A percentile compares a stretch with the other conserved stretches of the same genome.
Conservation (phyloP, 2,113 vertebrate genomes). For the Leucopsar rothschildi region DNA sequence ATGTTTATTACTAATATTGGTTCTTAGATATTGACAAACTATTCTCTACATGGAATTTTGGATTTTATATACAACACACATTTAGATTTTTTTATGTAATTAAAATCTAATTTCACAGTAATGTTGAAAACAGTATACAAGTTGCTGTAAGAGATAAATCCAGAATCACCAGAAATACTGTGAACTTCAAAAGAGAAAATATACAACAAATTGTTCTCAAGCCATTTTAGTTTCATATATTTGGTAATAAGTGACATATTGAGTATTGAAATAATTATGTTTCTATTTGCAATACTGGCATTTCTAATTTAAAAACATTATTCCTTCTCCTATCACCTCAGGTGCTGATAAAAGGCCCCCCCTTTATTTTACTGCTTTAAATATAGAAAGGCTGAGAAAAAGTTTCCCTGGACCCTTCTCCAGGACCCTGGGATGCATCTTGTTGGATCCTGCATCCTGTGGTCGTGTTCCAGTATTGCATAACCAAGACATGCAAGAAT, state of each 20-base stretch:
- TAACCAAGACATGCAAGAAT: rapidly evolving
- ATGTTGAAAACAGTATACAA: not conserved
- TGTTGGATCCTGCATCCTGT: not conserved
- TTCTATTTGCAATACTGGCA: not conserved
- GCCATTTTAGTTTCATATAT: not conserved
- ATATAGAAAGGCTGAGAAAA: not conserved
- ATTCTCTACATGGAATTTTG: not conserved
- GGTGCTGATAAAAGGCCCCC: not conserved
- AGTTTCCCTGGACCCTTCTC: not conserved
- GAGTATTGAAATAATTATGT: not conserved
- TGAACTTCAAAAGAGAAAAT: not conserved
- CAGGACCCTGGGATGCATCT: not conserved
- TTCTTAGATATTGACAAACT: not conserved
- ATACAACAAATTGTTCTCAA: not conserved
- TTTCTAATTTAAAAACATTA: not conserved
- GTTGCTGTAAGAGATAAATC: not conserved
- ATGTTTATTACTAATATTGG: not conserved
- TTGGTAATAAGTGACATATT: not conserved
- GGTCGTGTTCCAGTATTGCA: rapidly evolving
- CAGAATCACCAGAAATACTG: not conserved
- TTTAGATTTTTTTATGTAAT: not conserved
- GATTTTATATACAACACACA: not conserved
- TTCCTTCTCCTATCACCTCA: not conserved
- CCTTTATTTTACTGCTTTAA: not conserved
- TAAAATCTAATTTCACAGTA: not conserved